Evolutionary conservation across 2,888 invertebrate genomes (phyloP).

Genomic region (Pemphredon lugubris): DNA sequence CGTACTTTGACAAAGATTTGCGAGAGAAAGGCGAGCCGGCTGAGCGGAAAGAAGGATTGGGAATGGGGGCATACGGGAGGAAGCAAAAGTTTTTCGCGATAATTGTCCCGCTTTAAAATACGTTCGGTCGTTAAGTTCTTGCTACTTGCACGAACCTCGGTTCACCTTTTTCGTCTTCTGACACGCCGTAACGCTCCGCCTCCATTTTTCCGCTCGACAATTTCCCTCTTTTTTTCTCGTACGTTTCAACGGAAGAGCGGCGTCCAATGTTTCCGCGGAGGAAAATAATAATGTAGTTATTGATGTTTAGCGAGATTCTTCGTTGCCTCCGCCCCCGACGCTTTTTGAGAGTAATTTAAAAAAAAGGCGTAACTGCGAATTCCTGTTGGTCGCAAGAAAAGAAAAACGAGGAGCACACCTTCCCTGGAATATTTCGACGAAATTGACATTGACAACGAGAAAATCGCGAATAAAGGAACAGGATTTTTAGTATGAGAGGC

Average conservation of each 20-base stretch:
- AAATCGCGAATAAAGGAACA: too few relatives aligned
- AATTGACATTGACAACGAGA: too few relatives aligned
- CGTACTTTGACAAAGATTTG: slow-evolving; percentile 36
- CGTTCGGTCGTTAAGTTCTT: slow-evolving; percentile 58
- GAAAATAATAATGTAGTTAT: slow-evolving; percentile 4
- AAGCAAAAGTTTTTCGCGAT: slow-evolving; percentile 42
- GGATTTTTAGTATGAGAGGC: too few relatives aligned
- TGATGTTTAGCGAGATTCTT: neutral
- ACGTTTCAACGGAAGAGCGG: too few relatives aligned
- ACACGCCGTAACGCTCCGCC: slow-evolving; percentile 23
- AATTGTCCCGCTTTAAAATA: slow-evolving; percentile 64
- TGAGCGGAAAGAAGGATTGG: neutral
- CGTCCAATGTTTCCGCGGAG: too few relatives aligned
- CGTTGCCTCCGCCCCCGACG: too few relatives aligned
- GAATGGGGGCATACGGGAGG: slow-evolving; percentile 15
- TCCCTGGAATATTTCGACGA: too few relatives aligned
- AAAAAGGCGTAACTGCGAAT: too few relatives aligned
- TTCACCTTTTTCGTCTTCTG: slow-evolving; percentile 56
- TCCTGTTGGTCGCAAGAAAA: too few relatives aligned
- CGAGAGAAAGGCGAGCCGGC: slow-evolving; percentile 8
- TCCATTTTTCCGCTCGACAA: slow-evolving; percentile 37
- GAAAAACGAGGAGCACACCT: too few relatives aligned
- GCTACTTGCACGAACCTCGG: slow-evolving; percentile 28
- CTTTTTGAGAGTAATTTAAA: too few relatives aligned
- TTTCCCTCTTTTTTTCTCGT: slow-evolving; percentile 25